Percentiles rank a stretch among this genome's conserved stretches.
Conservation (phyloP, 2,113 vertebrate genomes). For the Vombatus ursinus region DNA sequence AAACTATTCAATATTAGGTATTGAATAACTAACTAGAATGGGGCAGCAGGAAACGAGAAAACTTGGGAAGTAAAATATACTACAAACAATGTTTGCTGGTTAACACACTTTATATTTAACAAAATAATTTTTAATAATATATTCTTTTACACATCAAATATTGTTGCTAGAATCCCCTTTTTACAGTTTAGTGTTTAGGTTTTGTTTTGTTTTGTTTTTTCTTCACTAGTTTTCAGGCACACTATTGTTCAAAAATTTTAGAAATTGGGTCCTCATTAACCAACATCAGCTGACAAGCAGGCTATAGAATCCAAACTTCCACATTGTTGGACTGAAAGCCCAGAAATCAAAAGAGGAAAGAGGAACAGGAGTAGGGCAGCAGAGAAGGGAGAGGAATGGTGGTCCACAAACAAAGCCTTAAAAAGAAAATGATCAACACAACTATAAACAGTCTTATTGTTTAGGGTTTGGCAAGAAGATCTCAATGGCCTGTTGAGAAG, state of each 20-base stretch:
- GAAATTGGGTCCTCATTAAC: constrained; percentile 78
- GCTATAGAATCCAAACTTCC: constrained; percentile 45
- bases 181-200: constrained; percentile 85
- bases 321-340: constrained; percentile 61
- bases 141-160: constrained; percentile 89
- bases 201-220: constrained; percentile 68
- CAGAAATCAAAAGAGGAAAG: constrained; percentile 1
- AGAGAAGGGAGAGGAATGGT: constrained; percentile 52
- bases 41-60: background rate
- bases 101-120: constrained; percentile 96
- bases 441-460: background rate
- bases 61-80: constrained; percentile 74
- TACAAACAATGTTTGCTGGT: constrained; percentile 82
- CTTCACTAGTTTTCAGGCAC: constrained; percentile 96
- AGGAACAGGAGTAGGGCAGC: constrained; percentile 48
- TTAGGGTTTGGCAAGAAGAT: constrained; percentile 67
- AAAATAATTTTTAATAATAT: constrained; percentile 98
- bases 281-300: constrained; percentile 81
- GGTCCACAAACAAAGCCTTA: constrained; percentile 43
- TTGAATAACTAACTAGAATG: background rate
- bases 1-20: background rate
- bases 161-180: constrained; percentile 83
- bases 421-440: constrained; percentile 28
- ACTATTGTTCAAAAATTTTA: constrained; percentile 89
- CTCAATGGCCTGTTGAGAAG: constrained; percentile 32